A percentile compares a stretch with the other conserved stretches of the same genome.
Evolutionary conservation across 2,888 invertebrate genomes (phyloP).

Genomic region (Caradrina clavipalpis): DNA sequence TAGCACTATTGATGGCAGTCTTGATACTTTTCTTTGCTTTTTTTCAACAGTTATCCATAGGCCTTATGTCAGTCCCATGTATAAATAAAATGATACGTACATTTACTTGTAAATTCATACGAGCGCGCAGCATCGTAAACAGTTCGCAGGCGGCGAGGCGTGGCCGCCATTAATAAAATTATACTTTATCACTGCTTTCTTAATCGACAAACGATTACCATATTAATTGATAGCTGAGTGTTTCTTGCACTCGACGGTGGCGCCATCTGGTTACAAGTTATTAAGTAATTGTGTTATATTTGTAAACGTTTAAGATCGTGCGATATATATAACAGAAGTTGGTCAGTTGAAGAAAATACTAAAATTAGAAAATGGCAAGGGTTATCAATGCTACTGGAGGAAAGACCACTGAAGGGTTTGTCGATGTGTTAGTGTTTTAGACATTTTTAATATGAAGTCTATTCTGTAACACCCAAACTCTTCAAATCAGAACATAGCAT

Average conservation of each 20-base stretch:
- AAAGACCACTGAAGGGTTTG: no score
- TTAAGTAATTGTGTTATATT: constrained; percentile 32
- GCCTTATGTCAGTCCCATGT: constrained; percentile 2
- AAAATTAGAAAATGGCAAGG: no score
- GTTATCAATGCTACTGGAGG: no score
- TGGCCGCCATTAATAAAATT: constrained; percentile 54
- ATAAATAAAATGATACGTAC: constrained; percentile 27
- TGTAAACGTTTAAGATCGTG: constrained; percentile 9
- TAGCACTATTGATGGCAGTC: no score
- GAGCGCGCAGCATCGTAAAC: constrained; percentile 35
- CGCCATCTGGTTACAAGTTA: constrained; percentile 34
- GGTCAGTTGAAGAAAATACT: no score
- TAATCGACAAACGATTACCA: constrained; percentile 48
- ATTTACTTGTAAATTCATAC: constrained; percentile 34
- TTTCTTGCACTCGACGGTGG: constrained; percentile 27
- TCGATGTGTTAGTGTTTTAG: no score
- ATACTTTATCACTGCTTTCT: constrained; percentile 49
- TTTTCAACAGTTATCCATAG: not conserved
- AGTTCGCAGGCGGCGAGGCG: constrained; percentile 36
- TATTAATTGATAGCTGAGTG: constrained; percentile 54
- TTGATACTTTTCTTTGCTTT: no score
- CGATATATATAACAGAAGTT: constrained; percentile 13
- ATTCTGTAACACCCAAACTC: no score
- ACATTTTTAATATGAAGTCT: no score
- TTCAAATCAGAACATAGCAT: no score